phyloP scores from a whole-genome alignment of 2,888 invertebrate genomes.

The Itoplectis maculator region DNA sequence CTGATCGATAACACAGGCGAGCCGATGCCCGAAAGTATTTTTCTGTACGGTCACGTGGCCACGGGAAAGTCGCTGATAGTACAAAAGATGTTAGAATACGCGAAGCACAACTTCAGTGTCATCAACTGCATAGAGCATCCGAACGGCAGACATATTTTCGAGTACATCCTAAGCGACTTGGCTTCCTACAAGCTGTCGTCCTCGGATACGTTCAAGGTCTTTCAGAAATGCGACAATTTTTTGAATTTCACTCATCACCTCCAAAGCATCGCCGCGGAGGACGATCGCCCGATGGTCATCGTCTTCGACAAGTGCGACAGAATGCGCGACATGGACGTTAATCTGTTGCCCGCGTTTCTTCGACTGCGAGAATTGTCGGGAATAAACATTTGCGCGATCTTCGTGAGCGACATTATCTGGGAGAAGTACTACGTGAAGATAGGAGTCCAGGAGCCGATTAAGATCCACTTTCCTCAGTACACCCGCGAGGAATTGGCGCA shows the following conservation, averaged over 20 bases:
- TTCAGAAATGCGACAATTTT: slow-evolving; percentile 88
- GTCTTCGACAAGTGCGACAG: slow-evolving; percentile 94
- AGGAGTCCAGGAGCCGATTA: slow-evolving; percentile 90
- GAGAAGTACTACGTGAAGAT: slow-evolving; percentile 92
- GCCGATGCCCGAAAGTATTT: slow-evolving; percentile 89
- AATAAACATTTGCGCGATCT: slow-evolving; percentile 90
- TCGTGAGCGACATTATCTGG: slow-evolving; percentile 92
- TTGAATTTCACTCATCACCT: slow-evolving; percentile 88
- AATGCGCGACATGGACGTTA: slow-evolving; percentile 90
- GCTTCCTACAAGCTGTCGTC: slow-evolving; percentile 83
- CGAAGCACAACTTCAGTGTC: slow-evolving; percentile 87
- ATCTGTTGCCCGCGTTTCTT: slow-evolving; percentile 90
- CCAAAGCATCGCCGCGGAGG: slow-evolving; percentile 80
- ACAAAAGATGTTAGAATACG: slow-evolving; percentile 86
- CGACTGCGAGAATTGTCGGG: slow-evolving; percentile 90
- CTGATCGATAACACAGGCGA: slow-evolving; percentile 87
- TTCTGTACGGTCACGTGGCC: slow-evolving; percentile 93
- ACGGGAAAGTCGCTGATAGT: slow-evolving; percentile 93
- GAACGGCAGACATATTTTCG: slow-evolving; percentile 90
- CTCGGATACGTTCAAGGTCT: slow-evolving; percentile 81
- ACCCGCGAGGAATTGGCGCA: slow-evolving; percentile 88
- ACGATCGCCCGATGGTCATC: slow-evolving; percentile 86
- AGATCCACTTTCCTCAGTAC: slow-evolving; percentile 93
- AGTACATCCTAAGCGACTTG: slow-evolving; percentile 89
- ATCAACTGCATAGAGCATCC: slow-evolving; percentile 95